Evolutionary conservation across 1,140 invertebrate genomes (phyloP).

Genomic region (Helicoverpa armigera): DNA sequence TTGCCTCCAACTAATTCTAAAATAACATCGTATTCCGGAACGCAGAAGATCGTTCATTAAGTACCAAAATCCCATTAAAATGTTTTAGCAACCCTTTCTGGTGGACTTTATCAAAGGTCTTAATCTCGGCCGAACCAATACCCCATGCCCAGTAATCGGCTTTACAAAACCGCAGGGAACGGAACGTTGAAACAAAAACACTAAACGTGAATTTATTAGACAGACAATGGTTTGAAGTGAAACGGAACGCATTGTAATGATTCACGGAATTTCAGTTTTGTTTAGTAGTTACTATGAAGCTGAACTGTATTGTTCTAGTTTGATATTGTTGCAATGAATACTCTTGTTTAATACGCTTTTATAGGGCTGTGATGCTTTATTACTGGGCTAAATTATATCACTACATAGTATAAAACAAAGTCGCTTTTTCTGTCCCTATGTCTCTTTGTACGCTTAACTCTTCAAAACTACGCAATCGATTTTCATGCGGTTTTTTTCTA

Average conservation of each 20-base stretch:
- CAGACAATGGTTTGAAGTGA: constrained; percentile 7
- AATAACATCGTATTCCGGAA: too few relatives aligned
- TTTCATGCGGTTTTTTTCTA: too few relatives aligned
- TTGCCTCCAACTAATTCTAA: too few relatives aligned
- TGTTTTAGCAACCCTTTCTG: neutral
- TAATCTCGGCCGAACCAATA: neutral
- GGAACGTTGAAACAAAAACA: neutral
- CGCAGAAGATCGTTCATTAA: neutral
- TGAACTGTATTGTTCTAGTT: neutral
- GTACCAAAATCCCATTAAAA: constrained; percentile 23
- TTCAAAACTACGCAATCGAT: too few relatives aligned
- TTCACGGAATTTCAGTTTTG: neutral
- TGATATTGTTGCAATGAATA: too few relatives aligned
- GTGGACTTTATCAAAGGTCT: neutral
- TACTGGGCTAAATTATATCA: too few relatives aligned
- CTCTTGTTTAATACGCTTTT: too few relatives aligned
- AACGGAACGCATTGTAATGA: neutral
- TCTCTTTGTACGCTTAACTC: too few relatives aligned
- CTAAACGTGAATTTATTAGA: constrained; percentile 22
- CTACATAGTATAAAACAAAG: too few relatives aligned
- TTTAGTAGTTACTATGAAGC: neutral
- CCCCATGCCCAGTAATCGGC: constrained; percentile 9
- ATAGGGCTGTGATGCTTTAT: too few relatives aligned
- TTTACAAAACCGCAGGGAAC: constrained; percentile 4
- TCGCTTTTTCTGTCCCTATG: too few relatives aligned